Percentiles rank a stretch among this genome's conserved stretches.
Conservation (phyloP, 2,113 vertebrate species). For the Python bivittatus region DNA sequence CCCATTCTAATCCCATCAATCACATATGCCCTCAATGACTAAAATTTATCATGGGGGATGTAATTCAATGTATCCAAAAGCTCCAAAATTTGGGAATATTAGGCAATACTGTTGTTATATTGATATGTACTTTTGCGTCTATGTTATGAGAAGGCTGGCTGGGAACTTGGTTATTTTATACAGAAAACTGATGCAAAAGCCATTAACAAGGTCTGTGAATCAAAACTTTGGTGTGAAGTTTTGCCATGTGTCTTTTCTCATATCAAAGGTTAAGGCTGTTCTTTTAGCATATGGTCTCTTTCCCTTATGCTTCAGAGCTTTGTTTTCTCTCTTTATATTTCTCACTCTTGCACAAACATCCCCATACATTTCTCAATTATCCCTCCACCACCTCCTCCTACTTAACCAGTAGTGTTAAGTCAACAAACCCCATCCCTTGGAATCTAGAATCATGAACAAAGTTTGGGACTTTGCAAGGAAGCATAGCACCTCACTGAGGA, state of each 20-base stretch:
- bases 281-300: slow-evolving; percentile 43
- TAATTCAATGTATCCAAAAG: neutral
- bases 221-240: neutral
- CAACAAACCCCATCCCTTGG: neutral
- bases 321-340: slow-evolving; percentile 35
- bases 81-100: neutral
- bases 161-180: neutral
- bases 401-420: neutral
- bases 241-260: rapidly evolving
- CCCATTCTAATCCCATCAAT: neutral
- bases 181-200: slow-evolving; percentile 35
- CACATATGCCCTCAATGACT: neutral
- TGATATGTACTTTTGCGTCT: neutral
- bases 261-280: slow-evolving; percentile 29
- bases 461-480: neutral
- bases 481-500: neutral
- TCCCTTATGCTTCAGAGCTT: slow-evolving; percentile 44
- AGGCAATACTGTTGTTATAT: neutral
- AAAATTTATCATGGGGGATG: too few species aligned
- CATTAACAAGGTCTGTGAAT: slow-evolving; percentile 39
- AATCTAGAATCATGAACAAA: neutral
- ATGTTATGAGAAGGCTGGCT: neutral
- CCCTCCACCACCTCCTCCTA: neutral
- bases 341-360: slow-evolving; percentile 2
- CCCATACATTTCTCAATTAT: neutral